Evolutionary conservation across 1,140 invertebrate genomes (phyloP).

Genomic region (Zeugodacus cucurbitae): DNA sequence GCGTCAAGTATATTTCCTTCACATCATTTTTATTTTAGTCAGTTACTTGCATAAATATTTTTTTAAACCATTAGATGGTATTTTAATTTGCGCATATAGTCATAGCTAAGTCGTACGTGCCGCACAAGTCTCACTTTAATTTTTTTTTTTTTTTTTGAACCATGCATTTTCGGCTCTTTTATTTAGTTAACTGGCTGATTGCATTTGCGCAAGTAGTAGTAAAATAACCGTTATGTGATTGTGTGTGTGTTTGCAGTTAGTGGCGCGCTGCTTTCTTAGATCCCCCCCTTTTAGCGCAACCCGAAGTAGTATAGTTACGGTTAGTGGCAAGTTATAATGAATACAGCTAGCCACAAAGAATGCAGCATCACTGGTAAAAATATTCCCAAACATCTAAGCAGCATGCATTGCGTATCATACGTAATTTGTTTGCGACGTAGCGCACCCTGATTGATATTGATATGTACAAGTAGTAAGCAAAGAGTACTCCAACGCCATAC

Average conservation of each 20-base stretch:
- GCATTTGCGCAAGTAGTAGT: not conserved
- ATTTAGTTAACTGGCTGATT: not conserved
- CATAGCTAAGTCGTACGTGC: not conserved
- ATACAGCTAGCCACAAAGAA: too few species aligned
- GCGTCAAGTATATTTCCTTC: not conserved
- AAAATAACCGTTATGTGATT: not conserved
- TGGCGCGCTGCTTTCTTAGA: not conserved
- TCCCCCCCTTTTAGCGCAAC: not conserved
- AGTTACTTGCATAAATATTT: not conserved
- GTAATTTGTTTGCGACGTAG: not conserved
- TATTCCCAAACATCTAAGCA: not conserved
- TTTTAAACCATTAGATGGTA: not conserved
- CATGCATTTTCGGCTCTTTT: not conserved
- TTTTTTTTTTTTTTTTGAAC: too few species aligned
- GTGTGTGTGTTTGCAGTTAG: not conserved
- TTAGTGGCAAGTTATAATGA: not conserved
- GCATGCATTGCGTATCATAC: not conserved
- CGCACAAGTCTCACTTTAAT: not conserved
- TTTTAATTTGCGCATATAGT: not conserved
- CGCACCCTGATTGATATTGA: not conserved
- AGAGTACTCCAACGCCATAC: too few species aligned
- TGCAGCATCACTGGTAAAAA: too few species aligned
- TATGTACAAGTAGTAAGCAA: not conserved
- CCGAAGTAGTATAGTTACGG: not conserved
- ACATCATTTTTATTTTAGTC: not conserved